Percentiles rank a stretch among this genome's conserved stretches.
Evolutionary conservation across 2,113 vertebrate species (phyloP).

Genomic region (Microcebus ravelobensis): DNA sequence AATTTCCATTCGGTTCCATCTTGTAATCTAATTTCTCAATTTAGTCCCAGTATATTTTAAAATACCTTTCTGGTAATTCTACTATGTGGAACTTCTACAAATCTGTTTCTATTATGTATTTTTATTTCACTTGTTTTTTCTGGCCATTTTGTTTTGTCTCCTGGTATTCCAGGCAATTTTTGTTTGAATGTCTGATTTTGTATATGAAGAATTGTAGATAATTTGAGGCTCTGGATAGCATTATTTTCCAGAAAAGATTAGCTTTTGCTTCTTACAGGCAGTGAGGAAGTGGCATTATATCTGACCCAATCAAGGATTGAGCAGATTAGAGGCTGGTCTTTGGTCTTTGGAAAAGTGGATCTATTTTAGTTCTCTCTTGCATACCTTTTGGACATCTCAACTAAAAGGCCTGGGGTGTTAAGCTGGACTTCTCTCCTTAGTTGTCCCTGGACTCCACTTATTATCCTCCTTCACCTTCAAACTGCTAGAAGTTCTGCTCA

Average conservation of each 20-base stretch:
- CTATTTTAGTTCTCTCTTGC: background rate
- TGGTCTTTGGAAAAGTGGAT: background rate
- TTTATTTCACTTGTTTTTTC: background rate
- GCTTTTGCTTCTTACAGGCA: background rate
- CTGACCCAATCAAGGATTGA: background rate
- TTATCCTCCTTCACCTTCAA: background rate
- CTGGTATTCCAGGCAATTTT: background rate
- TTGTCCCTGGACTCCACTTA: background rate
- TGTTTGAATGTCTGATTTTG: background rate
- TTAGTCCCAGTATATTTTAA: background rate
- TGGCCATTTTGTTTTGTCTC: conserved; percentile 19
- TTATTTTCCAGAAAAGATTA: conserved; percentile 10
- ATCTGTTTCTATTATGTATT: background rate
- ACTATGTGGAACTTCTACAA: background rate
- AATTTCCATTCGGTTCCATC: conserved; percentile 29
- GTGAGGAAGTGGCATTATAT: background rate
- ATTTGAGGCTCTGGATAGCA: background rate
- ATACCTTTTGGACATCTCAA: background rate
- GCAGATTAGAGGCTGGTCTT: background rate
- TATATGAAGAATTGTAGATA: background rate
- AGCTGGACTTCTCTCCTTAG: background rate
- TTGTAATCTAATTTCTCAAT: conserved; percentile 1
- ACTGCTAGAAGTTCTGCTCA: background rate
- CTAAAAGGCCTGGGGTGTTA: background rate
- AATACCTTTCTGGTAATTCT: conserved; percentile 21